Evolutionary conservation across 2,797 vertebrate species (phyloP).

Genomic region (Enteromius mattozi): DNA sequence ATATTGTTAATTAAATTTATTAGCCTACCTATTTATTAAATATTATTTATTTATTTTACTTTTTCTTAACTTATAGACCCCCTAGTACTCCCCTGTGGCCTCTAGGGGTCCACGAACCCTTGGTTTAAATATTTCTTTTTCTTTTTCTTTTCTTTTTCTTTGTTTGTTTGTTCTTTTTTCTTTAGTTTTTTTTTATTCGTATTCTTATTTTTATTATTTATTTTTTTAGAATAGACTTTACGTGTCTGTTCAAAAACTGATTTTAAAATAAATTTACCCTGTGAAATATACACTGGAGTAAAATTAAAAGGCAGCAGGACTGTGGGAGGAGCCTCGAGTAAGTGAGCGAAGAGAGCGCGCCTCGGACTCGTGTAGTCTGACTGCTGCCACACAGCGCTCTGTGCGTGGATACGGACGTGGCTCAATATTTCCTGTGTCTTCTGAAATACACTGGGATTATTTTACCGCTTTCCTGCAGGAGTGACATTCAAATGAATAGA

Average conservation of each 20-base stretch:
- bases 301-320: not conserved
- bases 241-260: not conserved
- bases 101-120: not conserved
- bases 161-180: no score
- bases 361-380: not conserved
- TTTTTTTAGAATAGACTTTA: not conserved
- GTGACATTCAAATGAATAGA: not conserved
- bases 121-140: no score
- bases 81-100: not conserved
- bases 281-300: not conserved
- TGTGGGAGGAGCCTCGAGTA: slow-evolving; percentile 13
- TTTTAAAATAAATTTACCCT: not conserved
- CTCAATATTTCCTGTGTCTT: not conserved
- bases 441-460: not conserved
- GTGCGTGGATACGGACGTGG: not conserved
- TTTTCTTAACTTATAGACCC: not conserved
- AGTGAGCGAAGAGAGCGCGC: not conserved
- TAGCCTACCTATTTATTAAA: not conserved
- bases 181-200: no score
- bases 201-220: no score
- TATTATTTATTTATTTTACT: not conserved
- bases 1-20: not conserved
- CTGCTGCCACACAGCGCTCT: not conserved
- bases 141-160: no score
- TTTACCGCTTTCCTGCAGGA: not conserved